Evolutionary conservation across 2,888 invertebrate genomes (phyloP).

Genomic region (Acleris holmiana): DNA sequence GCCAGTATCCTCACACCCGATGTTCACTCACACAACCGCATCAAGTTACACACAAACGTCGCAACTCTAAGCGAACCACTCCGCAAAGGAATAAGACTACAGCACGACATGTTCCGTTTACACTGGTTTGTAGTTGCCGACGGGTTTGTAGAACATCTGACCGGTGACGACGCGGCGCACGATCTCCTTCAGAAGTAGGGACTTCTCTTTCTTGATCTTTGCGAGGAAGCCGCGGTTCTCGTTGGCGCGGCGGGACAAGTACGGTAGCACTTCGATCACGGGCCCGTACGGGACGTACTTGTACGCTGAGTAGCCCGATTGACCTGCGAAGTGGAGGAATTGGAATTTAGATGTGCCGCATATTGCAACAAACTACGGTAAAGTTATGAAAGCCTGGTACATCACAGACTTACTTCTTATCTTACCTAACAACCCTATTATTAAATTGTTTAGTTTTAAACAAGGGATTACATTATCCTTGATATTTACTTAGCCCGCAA

Average conservation of each 20-base stretch:
- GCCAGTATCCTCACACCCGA: conserved; percentile 29
- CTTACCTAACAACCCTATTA: too few relatives aligned
- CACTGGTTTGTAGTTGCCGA: conserved; percentile 94
- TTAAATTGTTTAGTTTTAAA: too few relatives aligned
- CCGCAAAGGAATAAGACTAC: conserved; percentile 40
- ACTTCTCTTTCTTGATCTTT: conserved; percentile 97
- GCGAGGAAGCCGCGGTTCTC: conserved; percentile 97
- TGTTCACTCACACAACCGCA: conserved; percentile 27
- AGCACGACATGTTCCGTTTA: conserved; percentile 71
- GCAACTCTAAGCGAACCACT: conserved; percentile 27
- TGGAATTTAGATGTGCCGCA: too few relatives aligned
- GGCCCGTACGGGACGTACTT: conserved; percentile 99
- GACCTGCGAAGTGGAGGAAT: conserved; percentile 86
- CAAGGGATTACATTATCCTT: too few relatives aligned
- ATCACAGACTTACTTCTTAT: too few relatives aligned
- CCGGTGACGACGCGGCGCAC: conserved; percentile 89
- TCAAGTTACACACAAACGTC: conserved; percentile 3
- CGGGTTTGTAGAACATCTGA: conserved; percentile 92
- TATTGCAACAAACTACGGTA: too few relatives aligned
- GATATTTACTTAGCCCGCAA: too few relatives aligned
- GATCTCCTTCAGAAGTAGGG: conserved; percentile 91
- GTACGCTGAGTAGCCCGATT: conserved; percentile 99
- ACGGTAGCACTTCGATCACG: conserved; percentile 98
- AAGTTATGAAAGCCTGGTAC: too few relatives aligned
- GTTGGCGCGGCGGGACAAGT: conserved; percentile 97